phyloP scores from a whole-genome alignment of 1,140 invertebrate genomes.

The Leptestheria dahalacensis region DNA sequence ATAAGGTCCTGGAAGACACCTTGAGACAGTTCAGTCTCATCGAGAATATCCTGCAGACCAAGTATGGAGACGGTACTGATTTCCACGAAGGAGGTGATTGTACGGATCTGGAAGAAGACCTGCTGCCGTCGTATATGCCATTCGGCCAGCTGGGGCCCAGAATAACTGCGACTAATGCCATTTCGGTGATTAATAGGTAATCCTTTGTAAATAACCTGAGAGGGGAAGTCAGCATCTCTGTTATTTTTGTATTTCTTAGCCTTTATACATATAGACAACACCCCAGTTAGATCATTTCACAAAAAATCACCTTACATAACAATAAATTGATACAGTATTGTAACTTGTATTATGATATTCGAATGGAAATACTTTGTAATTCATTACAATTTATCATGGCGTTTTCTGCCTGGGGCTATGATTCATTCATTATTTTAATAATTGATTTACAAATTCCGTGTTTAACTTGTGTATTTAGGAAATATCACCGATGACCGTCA shows the following conservation, averaged over 20 bases:
- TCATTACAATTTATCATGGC: no score
- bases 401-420: no score
- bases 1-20: constrained; percentile 36
- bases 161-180: constrained; percentile 56
- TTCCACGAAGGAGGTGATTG: background rate
- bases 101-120: background rate
- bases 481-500: no score
- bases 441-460: no score
- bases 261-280: no score
- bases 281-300: no score
- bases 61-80: background rate
- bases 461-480: no score
- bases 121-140: constrained; percentile 28
- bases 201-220: constrained; percentile 59
- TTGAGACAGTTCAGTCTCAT: constrained; percentile 55
- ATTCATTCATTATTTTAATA: no score
- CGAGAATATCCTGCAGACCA: constrained; percentile 32
- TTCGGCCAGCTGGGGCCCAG: constrained; percentile 22
- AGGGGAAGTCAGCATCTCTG: constrained; percentile 79
- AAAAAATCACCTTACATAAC: no score
- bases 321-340: no score
- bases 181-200: constrained; percentile 68
- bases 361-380: no score
- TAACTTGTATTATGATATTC: no score
- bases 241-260: constrained; percentile 86